Evolutionary conservation across 2,113 vertebrate species (phyloP).

Genomic region (Prochilodus magdalenae): DNA sequence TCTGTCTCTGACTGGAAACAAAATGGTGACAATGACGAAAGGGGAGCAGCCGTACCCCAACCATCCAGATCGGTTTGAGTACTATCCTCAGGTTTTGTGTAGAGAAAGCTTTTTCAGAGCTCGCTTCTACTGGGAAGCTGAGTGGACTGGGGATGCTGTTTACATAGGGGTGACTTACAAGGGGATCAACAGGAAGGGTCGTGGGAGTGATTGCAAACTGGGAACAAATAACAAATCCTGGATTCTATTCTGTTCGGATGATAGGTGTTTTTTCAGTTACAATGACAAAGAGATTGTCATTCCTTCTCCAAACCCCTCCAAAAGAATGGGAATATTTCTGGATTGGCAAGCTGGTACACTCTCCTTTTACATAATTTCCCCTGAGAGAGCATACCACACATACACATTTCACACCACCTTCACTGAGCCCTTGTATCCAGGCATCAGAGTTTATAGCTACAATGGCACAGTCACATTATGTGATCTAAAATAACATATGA

Average conservation of each 20-base stretch:
- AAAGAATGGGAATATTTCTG: slow-evolving; percentile 60
- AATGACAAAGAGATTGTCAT: not conserved
- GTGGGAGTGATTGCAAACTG: slow-evolving; percentile 20
- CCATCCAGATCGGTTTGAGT: slow-evolving; percentile 38
- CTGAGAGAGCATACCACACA: slow-evolving; percentile 34
- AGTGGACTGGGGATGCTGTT: slow-evolving; percentile 37
- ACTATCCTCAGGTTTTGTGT: slow-evolving; percentile 56
- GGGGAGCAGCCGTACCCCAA: slow-evolving; percentile 31
- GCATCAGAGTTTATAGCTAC: slow-evolving; percentile 36
- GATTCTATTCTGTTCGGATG: slow-evolving; percentile 49
- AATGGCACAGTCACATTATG: slow-evolving; percentile 23
- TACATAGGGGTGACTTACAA: slow-evolving; percentile 60
- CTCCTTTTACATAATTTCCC: slow-evolving; percentile 62
- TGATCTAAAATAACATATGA: not conserved
- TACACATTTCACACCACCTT: slow-evolving; percentile 50
- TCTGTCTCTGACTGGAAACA: slow-evolving; percentile 52
- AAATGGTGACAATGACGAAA: slow-evolving; percentile 57
- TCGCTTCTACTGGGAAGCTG: slow-evolving; percentile 64
- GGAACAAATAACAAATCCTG: slow-evolving; percentile 58
- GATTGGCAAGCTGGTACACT: slow-evolving; percentile 44
- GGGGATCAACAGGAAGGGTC: slow-evolving; percentile 42
- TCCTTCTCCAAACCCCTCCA: not conserved
- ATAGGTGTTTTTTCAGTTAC: slow-evolving; percentile 43
- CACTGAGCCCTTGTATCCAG: slow-evolving; percentile 47
- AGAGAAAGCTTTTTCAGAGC: slow-evolving; percentile 36